These are phyloP conservation scores for Drepanosiphum platanoidis DNA, from an alignment of 2,888 invertebrate genomes.

Conservation along the genomic window DNA sequence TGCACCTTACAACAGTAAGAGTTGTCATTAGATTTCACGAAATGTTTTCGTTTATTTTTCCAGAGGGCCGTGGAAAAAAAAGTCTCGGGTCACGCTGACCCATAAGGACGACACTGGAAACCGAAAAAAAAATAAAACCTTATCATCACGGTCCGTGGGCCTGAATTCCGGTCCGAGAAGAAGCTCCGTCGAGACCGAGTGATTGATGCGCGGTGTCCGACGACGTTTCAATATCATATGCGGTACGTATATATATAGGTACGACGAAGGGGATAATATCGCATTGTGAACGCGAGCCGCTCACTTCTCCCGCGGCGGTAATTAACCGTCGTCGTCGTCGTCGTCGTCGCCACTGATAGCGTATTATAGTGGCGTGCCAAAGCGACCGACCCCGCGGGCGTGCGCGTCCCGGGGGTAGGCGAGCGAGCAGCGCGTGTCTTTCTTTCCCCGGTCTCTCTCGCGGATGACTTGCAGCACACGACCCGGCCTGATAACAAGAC, in stretches of 20 bases:
- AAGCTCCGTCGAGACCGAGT: neutral
- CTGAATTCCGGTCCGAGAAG: too few species aligned
- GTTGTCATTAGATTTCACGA: too few species aligned
- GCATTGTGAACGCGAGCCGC: neutral
- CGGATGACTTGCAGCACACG: constrained; percentile 53
- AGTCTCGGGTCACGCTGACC: too few species aligned
- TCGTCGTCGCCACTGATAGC: neutral
- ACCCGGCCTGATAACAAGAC: constrained; percentile 36
- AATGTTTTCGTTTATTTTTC: too few species aligned
- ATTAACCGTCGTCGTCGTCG: neutral
- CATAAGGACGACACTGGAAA: too few species aligned
- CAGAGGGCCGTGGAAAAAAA: too few species aligned
- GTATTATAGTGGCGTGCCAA: neutral
- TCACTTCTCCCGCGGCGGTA: neutral
- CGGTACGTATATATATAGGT: neutral
- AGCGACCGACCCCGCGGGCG: neutral
- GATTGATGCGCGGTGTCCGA: constrained; percentile 14
- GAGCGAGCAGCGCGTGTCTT: neutral
- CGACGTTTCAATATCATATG: neutral
- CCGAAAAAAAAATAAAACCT: too few species aligned
- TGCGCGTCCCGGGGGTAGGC: too few species aligned
- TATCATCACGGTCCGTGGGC: too few species aligned
- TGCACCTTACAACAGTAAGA: too few species aligned
- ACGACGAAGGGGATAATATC: neutral
- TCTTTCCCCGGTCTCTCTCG: neutral